phyloP scores from a whole-genome alignment of 2,113 vertebrate species.

The Orcinus orca region DNA sequence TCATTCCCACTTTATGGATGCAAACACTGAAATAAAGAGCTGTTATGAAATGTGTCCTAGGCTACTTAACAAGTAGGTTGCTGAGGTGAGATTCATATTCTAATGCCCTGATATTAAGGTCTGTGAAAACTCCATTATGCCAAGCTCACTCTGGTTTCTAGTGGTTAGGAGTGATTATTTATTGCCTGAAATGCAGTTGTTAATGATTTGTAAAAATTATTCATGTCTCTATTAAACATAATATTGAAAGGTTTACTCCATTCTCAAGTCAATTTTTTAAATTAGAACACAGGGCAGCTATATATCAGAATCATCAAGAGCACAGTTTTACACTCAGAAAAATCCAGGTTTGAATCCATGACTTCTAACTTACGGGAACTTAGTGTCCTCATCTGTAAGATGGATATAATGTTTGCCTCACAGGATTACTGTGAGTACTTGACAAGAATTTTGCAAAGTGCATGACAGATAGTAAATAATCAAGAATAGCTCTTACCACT shows the following conservation, averaged over 20 bases:
- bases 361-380: not conserved
- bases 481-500: not conserved
- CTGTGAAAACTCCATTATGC: not conserved
- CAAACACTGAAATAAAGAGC: not conserved
- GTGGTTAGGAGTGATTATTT: not conserved
- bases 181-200: not conserved
- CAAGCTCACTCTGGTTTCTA: not conserved
- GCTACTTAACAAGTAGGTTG: not conserved
- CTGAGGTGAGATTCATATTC: not conserved
- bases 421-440: not conserved
- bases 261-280: not conserved
- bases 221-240: not conserved
- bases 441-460: not conserved
- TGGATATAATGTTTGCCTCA: not conserved
- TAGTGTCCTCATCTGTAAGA: too few species aligned
- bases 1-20: not conserved
- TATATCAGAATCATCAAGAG: not conserved
- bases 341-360: not conserved
- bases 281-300: not conserved
- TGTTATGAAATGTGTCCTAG: not conserved
- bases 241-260: not conserved
- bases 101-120: not conserved
- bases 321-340: not conserved
- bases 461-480: not conserved
- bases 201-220: not conserved